Evolutionary conservation across 1,140 invertebrate species (phyloP).

Genomic region (Habropoda laboriosa): DNA sequence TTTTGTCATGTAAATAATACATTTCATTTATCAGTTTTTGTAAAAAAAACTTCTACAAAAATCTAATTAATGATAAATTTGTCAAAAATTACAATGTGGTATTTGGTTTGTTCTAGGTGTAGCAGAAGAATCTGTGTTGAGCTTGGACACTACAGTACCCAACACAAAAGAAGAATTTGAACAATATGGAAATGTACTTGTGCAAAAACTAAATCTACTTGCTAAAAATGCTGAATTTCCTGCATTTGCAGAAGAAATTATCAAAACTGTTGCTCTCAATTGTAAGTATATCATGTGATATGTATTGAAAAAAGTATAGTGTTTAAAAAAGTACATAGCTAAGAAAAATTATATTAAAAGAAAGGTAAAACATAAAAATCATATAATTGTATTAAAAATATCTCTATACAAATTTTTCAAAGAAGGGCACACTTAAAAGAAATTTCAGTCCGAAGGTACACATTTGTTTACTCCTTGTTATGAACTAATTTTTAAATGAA

Average conservation of each 20-base stretch:
- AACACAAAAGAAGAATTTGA: constrained; percentile 91
- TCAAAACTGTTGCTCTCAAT: constrained; percentile 89
- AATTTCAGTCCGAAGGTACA: neutral
- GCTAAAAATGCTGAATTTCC: constrained; percentile 88
- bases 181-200: constrained; percentile 88
- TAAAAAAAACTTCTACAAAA: neutral
- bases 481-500: neutral
- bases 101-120: constrained; percentile 78
- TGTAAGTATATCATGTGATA: constrained; percentile 85
- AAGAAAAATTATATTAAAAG: neutral
- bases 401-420: neutral
- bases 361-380: neutral
- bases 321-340: too few species aligned
- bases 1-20: neutral
- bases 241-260: constrained; percentile 89
- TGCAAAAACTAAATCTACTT: constrained; percentile 87
- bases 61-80: neutral
- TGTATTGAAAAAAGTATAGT: too few species aligned
- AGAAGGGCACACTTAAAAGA: constrained; percentile 6
- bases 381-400: neutral
- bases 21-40: neutral
- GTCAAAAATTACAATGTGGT: neutral
- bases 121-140: constrained; percentile 80
- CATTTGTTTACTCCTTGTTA: neutral
- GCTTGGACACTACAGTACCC: constrained; percentile 86